Evolutionary conservation across 2,797 vertebrate species (phyloP).

Genomic region (Aldrovandia affinis): DNA sequence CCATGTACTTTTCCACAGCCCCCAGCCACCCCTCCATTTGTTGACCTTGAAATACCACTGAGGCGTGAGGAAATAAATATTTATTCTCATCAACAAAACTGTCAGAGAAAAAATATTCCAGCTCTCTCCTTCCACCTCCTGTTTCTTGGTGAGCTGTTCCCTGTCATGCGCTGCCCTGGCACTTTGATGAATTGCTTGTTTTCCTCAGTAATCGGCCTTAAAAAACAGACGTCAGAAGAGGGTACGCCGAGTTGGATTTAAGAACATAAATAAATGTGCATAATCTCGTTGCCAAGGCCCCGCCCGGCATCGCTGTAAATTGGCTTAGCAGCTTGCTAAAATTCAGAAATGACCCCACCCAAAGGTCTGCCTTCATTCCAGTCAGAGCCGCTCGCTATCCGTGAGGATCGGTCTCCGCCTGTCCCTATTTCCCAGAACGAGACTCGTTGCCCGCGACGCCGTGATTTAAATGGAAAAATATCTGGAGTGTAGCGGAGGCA

Average conservation of each 20-base stretch:
- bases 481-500: slow-evolving; percentile 1
- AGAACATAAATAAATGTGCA: slow-evolving; percentile 4
- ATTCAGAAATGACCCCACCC: not conserved
- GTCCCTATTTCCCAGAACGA: not conserved
- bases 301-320: not conserved
- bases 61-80: slow-evolving; percentile 17
- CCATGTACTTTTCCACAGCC: slow-evolving; percentile 35
- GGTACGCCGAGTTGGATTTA: not conserved
- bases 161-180: not conserved
- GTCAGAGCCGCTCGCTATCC: not conserved
- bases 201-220: slow-evolving; percentile 11
- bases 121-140: not conserved
- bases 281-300: slow-evolving; percentile 4
- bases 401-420: not conserved
- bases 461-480: slow-evolving; percentile 14
- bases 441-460: not conserved
- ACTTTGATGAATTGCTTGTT: not conserved
- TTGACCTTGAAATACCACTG: not conserved
- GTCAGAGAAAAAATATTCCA: not conserved
- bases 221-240: slow-evolving; percentile 3
- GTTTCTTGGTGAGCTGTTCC: not conserved
- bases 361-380: not conserved
- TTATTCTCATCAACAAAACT: not conserved
- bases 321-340: not conserved
- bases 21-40: not conserved